Percentiles rank a stretch among this genome's conserved stretches.
phyloP scores from a whole-genome alignment of 2,113 vertebrate genomes.

The Recurvirostra avosetta region DNA sequence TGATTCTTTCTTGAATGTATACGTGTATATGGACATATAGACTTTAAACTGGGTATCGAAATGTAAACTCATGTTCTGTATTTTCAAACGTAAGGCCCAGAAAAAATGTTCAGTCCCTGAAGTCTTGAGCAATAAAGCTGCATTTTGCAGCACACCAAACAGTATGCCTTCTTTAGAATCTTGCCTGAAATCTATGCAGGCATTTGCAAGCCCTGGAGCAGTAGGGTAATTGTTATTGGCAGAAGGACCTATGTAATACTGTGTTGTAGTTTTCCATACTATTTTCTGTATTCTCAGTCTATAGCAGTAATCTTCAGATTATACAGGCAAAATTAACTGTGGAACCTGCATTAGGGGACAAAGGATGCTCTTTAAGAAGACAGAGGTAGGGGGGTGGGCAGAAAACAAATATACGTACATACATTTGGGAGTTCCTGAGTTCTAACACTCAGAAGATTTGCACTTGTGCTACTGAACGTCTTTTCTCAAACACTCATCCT shows the following conservation, averaged over 20 bases:
- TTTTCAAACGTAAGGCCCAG: background rate
- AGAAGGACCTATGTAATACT: background rate
- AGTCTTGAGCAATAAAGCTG: background rate
- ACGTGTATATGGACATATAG: background rate
- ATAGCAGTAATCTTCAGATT: background rate
- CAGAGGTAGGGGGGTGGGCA: rapidly evolving
- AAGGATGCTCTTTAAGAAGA: background rate
- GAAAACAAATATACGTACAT: background rate
- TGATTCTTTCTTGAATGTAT: background rate
- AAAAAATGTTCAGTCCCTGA: background rate
- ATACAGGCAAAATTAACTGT: background rate
- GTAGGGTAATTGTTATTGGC: background rate
- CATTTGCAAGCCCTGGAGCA: background rate
- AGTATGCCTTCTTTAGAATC: background rate
- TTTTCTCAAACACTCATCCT: background rate
- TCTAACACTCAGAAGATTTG: background rate
- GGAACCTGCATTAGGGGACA: background rate
- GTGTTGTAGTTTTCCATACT: background rate
- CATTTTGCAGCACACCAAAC: background rate
- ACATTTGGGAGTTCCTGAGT: background rate
- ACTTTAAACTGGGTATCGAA: background rate
- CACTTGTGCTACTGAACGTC: background rate
- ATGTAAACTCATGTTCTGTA: background rate
- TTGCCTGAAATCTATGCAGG: background rate
- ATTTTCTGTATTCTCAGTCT: background rate